Percentiles rank a stretch among this genome's conserved stretches.
phyloP scores from a whole-genome alignment of 2,888 invertebrate species.

The Eupithecia tripunctaria region DNA sequence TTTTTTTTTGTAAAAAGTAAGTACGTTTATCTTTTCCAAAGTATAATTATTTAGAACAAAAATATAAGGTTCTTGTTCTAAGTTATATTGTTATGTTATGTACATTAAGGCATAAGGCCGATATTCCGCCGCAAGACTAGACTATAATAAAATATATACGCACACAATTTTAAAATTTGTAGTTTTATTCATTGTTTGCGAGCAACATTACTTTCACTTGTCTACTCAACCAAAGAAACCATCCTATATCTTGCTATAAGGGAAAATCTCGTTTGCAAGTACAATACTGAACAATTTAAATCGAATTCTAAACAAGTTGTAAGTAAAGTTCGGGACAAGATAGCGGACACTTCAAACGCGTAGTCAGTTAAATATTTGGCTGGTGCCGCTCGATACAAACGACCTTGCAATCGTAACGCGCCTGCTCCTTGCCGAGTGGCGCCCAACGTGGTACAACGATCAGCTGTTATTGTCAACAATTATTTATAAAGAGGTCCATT shows the following conservation, averaged over 20 bases:
- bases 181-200: neutral
- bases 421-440: slow-evolving; percentile 62
- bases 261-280: neutral
- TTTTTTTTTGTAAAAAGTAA: neutral
- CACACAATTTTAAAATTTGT: neutral
- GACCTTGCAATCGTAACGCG: slow-evolving; percentile 66
- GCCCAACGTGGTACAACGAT: slow-evolving; percentile 59
- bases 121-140: neutral
- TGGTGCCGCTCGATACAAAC: slow-evolving; percentile 68
- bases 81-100: neutral
- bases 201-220: neutral
- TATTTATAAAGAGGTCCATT: slow-evolving; percentile 15
- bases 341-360: slow-evolving; percentile 49
- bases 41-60: neutral
- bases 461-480: slow-evolving; percentile 65
- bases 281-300: neutral
- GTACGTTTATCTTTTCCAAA: neutral
- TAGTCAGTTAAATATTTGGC: slow-evolving; percentile 67
- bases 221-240: neutral
- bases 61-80: neutral
- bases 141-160: neutral
- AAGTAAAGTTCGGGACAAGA: slow-evolving; percentile 43
- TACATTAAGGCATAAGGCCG: neutral
- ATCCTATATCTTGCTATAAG: neutral
- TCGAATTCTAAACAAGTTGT: slow-evolving; percentile 16